Percentiles rank a stretch among this genome's conserved stretches.
Evolutionary conservation across 2,888 invertebrate genomes (phyloP).

Genomic region (Unio delphinus): DNA sequence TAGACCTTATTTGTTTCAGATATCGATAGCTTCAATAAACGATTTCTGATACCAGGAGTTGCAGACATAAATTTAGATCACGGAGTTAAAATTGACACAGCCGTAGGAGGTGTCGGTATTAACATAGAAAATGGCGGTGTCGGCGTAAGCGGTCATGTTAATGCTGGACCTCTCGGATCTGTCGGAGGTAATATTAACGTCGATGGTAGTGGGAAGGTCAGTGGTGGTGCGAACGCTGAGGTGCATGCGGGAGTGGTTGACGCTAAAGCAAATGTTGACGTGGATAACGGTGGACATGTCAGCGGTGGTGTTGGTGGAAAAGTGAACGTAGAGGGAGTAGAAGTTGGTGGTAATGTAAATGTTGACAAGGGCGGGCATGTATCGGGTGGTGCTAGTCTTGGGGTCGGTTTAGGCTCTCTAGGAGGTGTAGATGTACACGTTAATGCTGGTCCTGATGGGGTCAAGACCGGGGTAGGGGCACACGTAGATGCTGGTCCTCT

Average conservation of each 20-base stretch:
- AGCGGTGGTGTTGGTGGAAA: slow-evolving; percentile 26
- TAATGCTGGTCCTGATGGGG: slow-evolving; percentile 19
- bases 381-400: slow-evolving; percentile 26
- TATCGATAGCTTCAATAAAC: too few species aligned
- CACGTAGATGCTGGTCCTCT: slow-evolving; percentile 22
- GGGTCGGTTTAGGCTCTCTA: slow-evolving; percentile 22
- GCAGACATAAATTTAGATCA: too few species aligned
- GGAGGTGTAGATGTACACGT: slow-evolving; percentile 24
- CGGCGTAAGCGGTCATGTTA: slow-evolving; percentile 11
- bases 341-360: slow-evolving; percentile 29
- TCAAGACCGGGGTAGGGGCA: slow-evolving; percentile 23
- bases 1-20: too few species aligned
- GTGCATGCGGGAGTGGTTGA: slow-evolving; percentile 23
- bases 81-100: too few species aligned
- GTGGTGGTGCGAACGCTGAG: slow-evolving; percentile 18
- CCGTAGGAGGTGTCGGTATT: slow-evolving; percentile 10
- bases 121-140: slow-evolving; percentile 18
- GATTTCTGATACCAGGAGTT: too few species aligned
- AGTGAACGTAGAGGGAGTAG: slow-evolving; percentile 29
- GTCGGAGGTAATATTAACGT: slow-evolving; percentile 14
- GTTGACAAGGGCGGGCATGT: slow-evolving; percentile 27
- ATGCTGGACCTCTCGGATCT: slow-evolving; percentile 17
- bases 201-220: slow-evolving; percentile 14
- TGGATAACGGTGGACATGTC: slow-evolving; percentile 21
- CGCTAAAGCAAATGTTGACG: slow-evolving; percentile 21